phyloP scores from a whole-genome alignment of 1,140 invertebrate genomes.

The Conus ventricosus region DNA sequence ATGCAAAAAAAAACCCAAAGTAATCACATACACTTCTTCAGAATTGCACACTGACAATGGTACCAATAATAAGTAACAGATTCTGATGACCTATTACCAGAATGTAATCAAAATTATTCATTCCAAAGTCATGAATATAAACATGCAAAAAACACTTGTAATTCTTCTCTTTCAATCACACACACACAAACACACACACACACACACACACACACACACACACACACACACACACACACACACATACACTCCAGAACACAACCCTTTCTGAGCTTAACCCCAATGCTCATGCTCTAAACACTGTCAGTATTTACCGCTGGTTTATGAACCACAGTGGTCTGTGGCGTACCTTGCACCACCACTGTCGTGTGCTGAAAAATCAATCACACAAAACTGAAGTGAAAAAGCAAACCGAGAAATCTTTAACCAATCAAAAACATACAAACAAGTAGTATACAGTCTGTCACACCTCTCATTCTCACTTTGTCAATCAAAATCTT shows the following conservation, averaged over 20 bases:
- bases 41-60: too few species aligned
- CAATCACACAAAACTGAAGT: neutral
- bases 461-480: neutral
- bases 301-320: neutral
- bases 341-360: constrained; percentile 22
- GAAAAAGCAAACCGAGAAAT: neutral
- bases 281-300: neutral
- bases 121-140: too few species aligned
- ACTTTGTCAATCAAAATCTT: neutral
- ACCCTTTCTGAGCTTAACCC: neutral
- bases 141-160: neutral
- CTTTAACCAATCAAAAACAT: neutral
- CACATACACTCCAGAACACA: neutral
- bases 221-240: neutral
- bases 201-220: neutral
- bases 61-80: too few species aligned
- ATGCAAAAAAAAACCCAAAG: too few species aligned
- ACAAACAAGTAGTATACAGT: neutral
- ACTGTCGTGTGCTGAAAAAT: neutral
- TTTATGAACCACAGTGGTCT: constrained; percentile 23
- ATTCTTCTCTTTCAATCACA: neutral
- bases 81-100: too few species aligned
- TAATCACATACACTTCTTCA: too few species aligned
- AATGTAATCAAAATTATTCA: too few species aligned
- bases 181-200: neutral